Evolutionary conservation across 1,140 invertebrate genomes (phyloP).

Genomic region (Apis cerana): DNA sequence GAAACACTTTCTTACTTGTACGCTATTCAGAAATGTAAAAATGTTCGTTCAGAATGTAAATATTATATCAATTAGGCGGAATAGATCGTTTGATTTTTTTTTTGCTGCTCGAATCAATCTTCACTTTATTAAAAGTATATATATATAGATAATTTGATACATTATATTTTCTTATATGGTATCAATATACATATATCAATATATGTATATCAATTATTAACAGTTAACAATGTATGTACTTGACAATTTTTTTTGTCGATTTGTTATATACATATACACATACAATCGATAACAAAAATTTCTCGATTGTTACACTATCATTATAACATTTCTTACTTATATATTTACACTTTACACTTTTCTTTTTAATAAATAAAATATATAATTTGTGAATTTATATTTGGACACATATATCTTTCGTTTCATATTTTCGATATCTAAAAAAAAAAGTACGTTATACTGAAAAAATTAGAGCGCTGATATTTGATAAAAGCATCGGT

Average conservation of each 20-base stretch:
- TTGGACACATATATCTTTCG: not conserved
- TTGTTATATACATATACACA: too few relatives aligned
- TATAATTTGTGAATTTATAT: not conserved
- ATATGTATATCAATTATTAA: not conserved
- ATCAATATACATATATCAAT: too few relatives aligned
- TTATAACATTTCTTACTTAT: not conserved
- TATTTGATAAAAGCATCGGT: conserved; percentile 16
- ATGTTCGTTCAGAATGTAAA: conserved; percentile 19
- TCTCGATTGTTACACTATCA: not conserved
- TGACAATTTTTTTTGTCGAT: not conserved
- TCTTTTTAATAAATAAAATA: not conserved
- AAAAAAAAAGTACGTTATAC: not conserved
- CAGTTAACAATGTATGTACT: not conserved
- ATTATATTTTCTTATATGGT: not conserved
- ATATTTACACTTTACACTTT: too few relatives aligned
- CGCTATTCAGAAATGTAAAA: conserved; percentile 47
- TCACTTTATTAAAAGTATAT: not conserved
- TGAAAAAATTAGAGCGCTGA: conserved; percentile 2
- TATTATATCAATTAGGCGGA: conserved; percentile 1
- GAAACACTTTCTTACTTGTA: conserved; percentile 59
- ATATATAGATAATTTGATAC: too few relatives aligned
- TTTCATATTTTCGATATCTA: not conserved
- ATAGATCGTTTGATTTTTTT: not conserved
- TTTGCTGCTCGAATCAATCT: not conserved
- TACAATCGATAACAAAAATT: not conserved